Conservation (phyloP, 2,113 vertebrate species). For the Typhlomys cinereus region DNA sequence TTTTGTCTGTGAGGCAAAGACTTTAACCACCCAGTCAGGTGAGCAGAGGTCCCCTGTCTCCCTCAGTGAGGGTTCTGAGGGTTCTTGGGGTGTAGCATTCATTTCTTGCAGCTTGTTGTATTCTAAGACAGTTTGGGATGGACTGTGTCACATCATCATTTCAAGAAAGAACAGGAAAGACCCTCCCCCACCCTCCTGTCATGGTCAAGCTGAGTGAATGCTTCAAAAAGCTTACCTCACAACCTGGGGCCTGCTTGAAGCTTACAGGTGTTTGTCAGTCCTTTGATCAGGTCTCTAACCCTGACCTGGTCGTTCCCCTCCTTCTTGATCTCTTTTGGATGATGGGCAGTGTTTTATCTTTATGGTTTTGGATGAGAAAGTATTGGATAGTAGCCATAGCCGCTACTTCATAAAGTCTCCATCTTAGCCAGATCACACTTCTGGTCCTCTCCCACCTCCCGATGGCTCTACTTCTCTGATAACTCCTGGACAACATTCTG, state of each 20-base stretch:
- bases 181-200: not conserved
- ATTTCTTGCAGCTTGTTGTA: not conserved
- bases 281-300: not conserved
- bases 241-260: accelerated
- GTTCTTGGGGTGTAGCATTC: too few species aligned
- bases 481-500: too few species aligned
- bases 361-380: too few species aligned
- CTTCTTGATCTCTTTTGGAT: not conserved
- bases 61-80: too few species aligned
- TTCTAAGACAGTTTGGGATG: not conserved
- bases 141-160: not conserved
- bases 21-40: too few species aligned
- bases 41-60: too few species aligned
- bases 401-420: too few species aligned
- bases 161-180: not conserved
- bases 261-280: not conserved
- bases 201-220: not conserved
- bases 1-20: too few species aligned
- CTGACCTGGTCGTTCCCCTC: not conserved
- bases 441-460: too few species aligned
- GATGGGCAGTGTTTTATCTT: not conserved
- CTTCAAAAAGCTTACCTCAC: not conserved
- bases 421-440: too few species aligned
- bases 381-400: too few species aligned
- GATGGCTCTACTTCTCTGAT: too few species aligned